Conservation (phyloP, 1,140 invertebrate genomes). For the Drosophila elegans region DNA sequence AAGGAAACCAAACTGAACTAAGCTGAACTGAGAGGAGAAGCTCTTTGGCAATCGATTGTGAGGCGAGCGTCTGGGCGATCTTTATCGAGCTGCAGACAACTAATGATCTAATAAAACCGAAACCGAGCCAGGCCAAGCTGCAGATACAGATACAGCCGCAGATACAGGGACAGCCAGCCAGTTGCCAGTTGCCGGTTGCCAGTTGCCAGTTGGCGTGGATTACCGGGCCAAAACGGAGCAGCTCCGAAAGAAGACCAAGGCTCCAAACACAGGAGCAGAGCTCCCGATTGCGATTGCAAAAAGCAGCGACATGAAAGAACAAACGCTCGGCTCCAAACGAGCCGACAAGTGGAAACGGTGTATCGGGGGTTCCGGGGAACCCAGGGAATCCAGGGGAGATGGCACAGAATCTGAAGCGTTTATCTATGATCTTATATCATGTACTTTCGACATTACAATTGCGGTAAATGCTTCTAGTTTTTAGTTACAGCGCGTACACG, state of each 20-base stretch:
- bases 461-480: conserved; percentile 85
- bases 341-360: conserved; percentile 59
- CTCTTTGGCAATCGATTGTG: conserved; percentile 64
- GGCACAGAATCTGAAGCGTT: conserved; percentile 81
- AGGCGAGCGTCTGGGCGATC: conserved; percentile 70
- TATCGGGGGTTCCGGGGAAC: neutral
- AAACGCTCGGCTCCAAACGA: conserved; percentile 72
- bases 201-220: conserved; percentile 38
- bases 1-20: conserved; percentile 35
- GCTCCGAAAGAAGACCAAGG: conserved; percentile 49
- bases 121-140: conserved; percentile 63
- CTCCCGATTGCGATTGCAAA: conserved; percentile 57
- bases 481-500: conserved; percentile 84
- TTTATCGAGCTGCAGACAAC: conserved; percentile 83
- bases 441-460: conserved; percentile 85
- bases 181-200: neutral
- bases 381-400: conserved; percentile 45
- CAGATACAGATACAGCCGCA: conserved; percentile 45
- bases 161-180: conserved; percentile 26
- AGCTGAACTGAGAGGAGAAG: conserved; percentile 28
- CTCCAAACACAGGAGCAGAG: conserved; percentile 52
- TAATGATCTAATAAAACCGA: conserved; percentile 84
- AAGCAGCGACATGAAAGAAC: conserved; percentile 66
- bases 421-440: conserved; percentile 85
- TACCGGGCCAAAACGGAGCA: conserved; percentile 64